phyloP scores from a whole-genome alignment of 2,888 invertebrate species.

The Phalera bucephala region DNA sequence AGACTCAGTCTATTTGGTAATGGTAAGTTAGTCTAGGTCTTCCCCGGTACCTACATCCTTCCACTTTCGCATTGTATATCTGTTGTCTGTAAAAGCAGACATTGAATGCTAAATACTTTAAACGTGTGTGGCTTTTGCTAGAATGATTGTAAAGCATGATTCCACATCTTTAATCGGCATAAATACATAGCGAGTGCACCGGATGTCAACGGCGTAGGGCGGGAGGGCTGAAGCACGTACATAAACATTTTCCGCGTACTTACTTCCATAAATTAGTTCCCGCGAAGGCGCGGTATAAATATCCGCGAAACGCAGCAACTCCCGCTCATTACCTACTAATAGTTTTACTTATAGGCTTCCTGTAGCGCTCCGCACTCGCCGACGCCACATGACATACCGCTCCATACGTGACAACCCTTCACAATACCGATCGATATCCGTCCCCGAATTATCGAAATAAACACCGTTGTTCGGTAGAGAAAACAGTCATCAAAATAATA shows the following conservation, averaged over 20 bases:
- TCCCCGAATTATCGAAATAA: constrained; percentile 34
- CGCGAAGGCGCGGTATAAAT: constrained; percentile 79
- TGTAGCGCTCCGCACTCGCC: constrained; percentile 36
- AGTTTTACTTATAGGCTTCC: constrained; percentile 76
- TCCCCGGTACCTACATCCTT: too few species aligned
- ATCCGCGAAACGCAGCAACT: constrained; percentile 69
- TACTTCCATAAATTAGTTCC: constrained; percentile 81
- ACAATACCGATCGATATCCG: constrained; percentile 25
- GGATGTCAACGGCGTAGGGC: constrained; percentile 70
- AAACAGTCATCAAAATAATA: constrained; percentile 70
- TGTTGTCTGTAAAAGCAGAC: too few species aligned
- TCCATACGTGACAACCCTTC: constrained; percentile 27
- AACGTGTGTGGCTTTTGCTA: too few species aligned
- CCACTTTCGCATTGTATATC: too few species aligned
- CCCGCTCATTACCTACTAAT: constrained; percentile 76
- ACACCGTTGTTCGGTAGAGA: constrained; percentile 39
- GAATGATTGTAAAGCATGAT: constrained; percentile 25
- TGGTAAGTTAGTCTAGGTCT: too few species aligned
- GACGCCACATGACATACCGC: constrained; percentile 31
- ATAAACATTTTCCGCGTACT: constrained; percentile 83
- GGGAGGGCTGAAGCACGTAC: constrained; percentile 58
- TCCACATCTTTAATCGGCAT: constrained; percentile 34
- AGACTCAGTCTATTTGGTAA: too few species aligned
- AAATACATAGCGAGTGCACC: constrained; percentile 54
- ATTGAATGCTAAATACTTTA: too few species aligned